Evolutionary conservation across 1,140 invertebrate species (phyloP), one percentile per base, ranked within the genome.

Genomic region (Cydia strobilella): DNA sequence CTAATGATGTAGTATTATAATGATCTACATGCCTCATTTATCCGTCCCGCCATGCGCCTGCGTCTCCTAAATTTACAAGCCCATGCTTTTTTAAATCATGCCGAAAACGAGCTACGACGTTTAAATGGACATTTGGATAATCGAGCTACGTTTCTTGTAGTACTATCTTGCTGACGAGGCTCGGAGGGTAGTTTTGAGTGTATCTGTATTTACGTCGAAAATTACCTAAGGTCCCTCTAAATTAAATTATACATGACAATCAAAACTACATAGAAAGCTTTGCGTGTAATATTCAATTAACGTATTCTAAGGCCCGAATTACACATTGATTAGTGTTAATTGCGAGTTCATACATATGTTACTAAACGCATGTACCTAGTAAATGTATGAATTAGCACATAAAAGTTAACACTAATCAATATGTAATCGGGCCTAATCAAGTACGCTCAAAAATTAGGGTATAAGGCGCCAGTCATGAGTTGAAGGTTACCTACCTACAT

Each of bases 381-480:
- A 39, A 9, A 39, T 39, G 7, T 39, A 39, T 39, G 35, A 9
- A 39, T 9, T 39, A 1, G 9, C 9, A 39, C 35, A 10, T 39
- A 31, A 31, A 25, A 25, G 3, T 25, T 3, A 31, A 42, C 42
- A 15, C 13, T 45, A 15, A 45, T 13, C 13, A 4, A 45, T 45
- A 0, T 42, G 42, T 45, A 45, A 45, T 45, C 12, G 42, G 13
- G 42, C 35, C 35, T 39, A 45, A 20, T 27, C 12, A 31, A 51
- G 12, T 27, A n/a, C 13, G 20, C 71, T 31, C 74, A 80, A 77
- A 79, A 85, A 84, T 76, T 79, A 77, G 79, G 74, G 25, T 79
- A 69, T 76, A 75, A 92, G 89, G 89, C 89, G 90, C 89, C 88
- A 88, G 86, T 78, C 84, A 83, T 77, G 80, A 80, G 77, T 79